Evolutionary conservation across 2,888 invertebrate genomes (phyloP), one percentile per base, ranked within the genome.

Genomic region (Villa cingulata): DNA sequence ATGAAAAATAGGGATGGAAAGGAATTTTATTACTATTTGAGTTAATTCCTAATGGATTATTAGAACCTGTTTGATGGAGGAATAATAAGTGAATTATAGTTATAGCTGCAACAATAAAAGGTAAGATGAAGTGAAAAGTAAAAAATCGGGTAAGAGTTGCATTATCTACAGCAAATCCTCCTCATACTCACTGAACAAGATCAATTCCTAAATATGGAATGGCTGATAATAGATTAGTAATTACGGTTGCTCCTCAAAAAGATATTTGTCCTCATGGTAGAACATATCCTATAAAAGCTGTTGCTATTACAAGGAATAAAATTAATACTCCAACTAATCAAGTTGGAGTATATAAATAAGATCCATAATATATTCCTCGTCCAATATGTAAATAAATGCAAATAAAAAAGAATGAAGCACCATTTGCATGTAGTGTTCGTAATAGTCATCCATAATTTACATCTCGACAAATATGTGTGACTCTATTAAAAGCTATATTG

Each of bases 211-310:
- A 7, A 7, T 23, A 23, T 23, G 23, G 23, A 7, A 23, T 23
- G 7, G 7, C 7, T 23, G 23, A 6, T 6, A 23, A 23, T 23
- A 7, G 4, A 23, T 23, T 23, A 23, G 81, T 83, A 77, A 84
- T 84, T n/a, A 85, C 82, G 37, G 83, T 83, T 0, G 83, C 83
- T 2, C 82, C 83, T 75, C 84, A 85, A 64, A 81, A 85, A 2
- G 83, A 84, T 76, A 86, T 86, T 80, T 86, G 83, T 9, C 83
- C 83, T 68, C 23, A 23, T 23, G 23, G 23, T 23, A 23, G 4
- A 23, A 4, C 7, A 23, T 23, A 23, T 23, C 23, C 42, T 42
- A 85, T 70, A 65, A 86, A 86, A 19, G 82, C 82, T 43, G 82
- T 80, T 60, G 68, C 77, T 76, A 86, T 86, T 53, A 76, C 65